Evolutionary conservation across 2,888 invertebrate species (phyloP), one percentile per base, ranked within the genome.

Genomic region (Lamellibrachia satsuma): DNA sequence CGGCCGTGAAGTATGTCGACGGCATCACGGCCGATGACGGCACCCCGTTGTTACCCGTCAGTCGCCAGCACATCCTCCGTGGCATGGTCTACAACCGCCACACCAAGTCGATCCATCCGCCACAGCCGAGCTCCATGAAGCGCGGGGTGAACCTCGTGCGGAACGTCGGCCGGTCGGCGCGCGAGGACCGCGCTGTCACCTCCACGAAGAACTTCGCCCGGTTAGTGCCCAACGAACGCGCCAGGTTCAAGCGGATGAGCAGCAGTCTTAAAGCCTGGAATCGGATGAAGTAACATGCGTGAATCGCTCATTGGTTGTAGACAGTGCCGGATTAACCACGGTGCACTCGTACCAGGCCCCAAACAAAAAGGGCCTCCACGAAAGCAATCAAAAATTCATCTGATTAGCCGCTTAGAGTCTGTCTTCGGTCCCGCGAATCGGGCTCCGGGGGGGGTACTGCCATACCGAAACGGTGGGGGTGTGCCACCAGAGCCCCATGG

Each of bases 51-150:
- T 52, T 91, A 6, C 91, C 91, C 15, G 91, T 91, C 52, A 55
- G 55, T 9, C 52, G 91, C 39, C 52, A 91, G 22, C 57, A 91
- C 91, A 91, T 91, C 91, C 55, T 91, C 4, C 52, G 57, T 3
- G 91, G 91, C 39, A 91, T 91, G 91, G 55, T 91, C 52, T 91
- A 91, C 91, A 57, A 91, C 57, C 52, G 91, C 9, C 22, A 22
- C 75, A 75, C 75, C 75, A 75, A 75, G 75, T 75, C 75, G 22
- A 75, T 75, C 75, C 75, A 75, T n/a, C 75, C 75, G 11, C 75
- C 75, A 4, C 2, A 22, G 75, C 11, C 75, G 22, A 75, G 22
- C 75, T 75, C 75, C 22, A 75, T 75, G 75, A 75, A 22, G 75
- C 75, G 75, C 3, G 75, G 75, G 6, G 22, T 75, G 22, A 75